Conservation (phyloP, 2,113 vertebrate species). For the Periophthalmus modestus region DNA sequence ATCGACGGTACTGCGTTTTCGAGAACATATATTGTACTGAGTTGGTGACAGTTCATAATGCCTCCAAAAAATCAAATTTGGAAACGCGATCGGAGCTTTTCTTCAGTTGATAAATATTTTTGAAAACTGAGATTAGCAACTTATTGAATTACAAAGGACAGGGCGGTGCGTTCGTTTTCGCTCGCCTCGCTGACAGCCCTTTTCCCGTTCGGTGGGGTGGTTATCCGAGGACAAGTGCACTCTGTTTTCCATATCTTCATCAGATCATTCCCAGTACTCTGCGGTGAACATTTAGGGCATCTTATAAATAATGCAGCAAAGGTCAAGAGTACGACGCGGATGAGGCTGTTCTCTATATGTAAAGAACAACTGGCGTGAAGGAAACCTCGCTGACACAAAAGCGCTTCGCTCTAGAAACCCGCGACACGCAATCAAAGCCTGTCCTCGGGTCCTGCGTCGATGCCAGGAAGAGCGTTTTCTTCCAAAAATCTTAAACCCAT, state of each 20-base stretch:
- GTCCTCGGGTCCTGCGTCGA: background rate
- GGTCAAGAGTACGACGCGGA: constrained; percentile 1
- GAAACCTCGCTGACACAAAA: constrained; percentile 10
- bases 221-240: constrained; percentile 2
- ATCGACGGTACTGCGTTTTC: too few relatives aligned
- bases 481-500: background rate
- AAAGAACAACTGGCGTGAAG: background rate
- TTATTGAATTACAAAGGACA: background rate
- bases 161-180: background rate
- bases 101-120: background rate
- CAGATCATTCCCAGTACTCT: constrained; percentile 12
- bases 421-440: constrained; percentile 16
- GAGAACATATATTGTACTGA: background rate
- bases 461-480: background rate
- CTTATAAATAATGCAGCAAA: constrained; percentile 2
- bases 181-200: background rate
- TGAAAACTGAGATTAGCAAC: background rate
- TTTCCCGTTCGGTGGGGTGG: background rate
- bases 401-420: background rate
- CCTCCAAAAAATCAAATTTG: too few relatives aligned
- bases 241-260: constrained; percentile 3
- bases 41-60: background rate
- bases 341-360: background rate
- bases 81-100: background rate
- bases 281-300: constrained; percentile 9